Evolutionary conservation across 2,113 vertebrate genomes (phyloP), one percentile per base, ranked within the genome.

Genomic region (Nyctereutes procyonoides): DNA sequence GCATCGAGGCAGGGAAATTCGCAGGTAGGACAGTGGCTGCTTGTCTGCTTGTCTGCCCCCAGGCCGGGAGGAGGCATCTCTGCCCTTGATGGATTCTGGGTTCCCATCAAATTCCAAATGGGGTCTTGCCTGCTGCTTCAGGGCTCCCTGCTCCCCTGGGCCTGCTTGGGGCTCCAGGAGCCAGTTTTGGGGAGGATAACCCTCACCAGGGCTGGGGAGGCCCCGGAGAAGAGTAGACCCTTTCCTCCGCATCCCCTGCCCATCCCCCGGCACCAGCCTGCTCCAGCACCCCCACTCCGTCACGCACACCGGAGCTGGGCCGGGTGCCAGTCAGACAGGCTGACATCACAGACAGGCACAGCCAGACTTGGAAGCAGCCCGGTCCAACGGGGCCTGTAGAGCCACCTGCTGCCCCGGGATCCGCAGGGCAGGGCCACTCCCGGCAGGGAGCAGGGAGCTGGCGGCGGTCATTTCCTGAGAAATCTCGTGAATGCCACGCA

Each of bases 291-390:
- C 56, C 60, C 95, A 5, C 86, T 43, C 63, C 89, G 15, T 76
- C 96, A 81, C 1, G 0, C 93, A 91, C 83, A 53, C 89, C 4
- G 1, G 92, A 90, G 69, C 90, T 83, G 83, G 92, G 90, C 97
- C 6, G 0, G 86, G 62, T 38, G 92, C 95, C 95, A 87, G 60
- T 87, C 96, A 95, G 90, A 92, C 95, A 97, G 83, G 87, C 90
- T 88, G 56, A 81, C 58, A 67, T 92, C 80, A 95, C 90, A 96
- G 92, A 79, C 62, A 62, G 87, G 80, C 93, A 60, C 20, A 81
- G 79, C 92, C 58, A 94, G 85, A 87, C 93, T 96, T 56, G 74
- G 93, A 90, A 93, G 86, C 74, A 58, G 62, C 88, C 0, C 0
- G 28, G 89, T 30, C 81, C 87, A n/a, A 5, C 22, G 43, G 73